Base-by-base conservation (phyloP, 2,113 vertebrate genomes). In the Xenopus tropicalis region DNA sequence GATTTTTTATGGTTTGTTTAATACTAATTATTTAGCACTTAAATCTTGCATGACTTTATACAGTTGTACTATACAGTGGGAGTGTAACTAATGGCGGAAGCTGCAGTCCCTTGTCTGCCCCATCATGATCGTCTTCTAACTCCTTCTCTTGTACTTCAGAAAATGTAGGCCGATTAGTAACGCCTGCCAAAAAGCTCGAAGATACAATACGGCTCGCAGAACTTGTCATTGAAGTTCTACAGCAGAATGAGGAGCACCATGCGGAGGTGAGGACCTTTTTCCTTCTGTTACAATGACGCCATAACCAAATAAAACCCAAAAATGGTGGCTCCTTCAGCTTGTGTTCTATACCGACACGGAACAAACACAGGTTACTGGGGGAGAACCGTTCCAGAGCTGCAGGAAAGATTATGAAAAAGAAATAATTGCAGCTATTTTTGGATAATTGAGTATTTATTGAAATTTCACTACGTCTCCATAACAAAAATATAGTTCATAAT, bases 121-220 rank as follows among this genome's bases (percentile, higher is more conserved):
- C 78, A 80, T 63, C 9, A 44, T 63, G 61, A 0, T 79, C 86
- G 78, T 82, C 81, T 91, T 87, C 88, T 91, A 96, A 90, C 83
- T 84, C 78, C 78, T 82, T 87, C 88, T 86, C 92, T 91, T 98
- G 88, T 94, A 90, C 94, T 93, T 79, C 92, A 99, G 98, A 99
- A 88, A 99, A 98, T 89, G 95, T 98, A 90, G 98, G 97, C 72
- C 94, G 94, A 56, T 93, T 99, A 92, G 92, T 94, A 87, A 98
- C 97, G 68, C 98, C 98, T 78, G 96, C 95, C 90, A 99, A 99
- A 94, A 98, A 98, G 83, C 92, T 99, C 77, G 98, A 99, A 92
- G 97, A 99, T 68, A 98, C 92, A 78, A 96, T 98, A 78, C 97
- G 95, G 29, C 92, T 99, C 84, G 93, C 97, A 42, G 98, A 99